Evolutionary conservation across 2,888 invertebrate species (phyloP).

Genomic region (Synergus laeviventris): DNA sequence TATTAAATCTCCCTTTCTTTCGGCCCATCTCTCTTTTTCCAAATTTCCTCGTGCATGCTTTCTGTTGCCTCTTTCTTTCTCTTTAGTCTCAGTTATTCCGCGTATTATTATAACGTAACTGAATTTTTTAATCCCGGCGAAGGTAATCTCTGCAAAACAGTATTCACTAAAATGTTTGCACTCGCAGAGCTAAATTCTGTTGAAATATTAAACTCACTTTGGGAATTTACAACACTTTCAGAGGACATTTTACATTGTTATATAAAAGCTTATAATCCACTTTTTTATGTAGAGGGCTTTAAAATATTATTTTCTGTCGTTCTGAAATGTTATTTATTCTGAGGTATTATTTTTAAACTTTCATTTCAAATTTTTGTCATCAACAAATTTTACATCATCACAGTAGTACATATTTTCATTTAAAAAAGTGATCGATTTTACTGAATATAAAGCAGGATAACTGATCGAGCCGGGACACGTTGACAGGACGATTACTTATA

Average conservation of each 20-base stretch:
- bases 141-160: background rate
- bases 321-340: background rate
- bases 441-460: no score
- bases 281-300: no score
- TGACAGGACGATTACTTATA: no score
- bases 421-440: no score
- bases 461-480: no score
- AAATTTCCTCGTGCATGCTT: background rate
- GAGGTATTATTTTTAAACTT: no score
- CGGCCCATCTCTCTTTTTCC: background rate
- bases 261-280: no score
- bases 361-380: no score
- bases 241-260: no score
- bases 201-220: conserved; percentile 3
- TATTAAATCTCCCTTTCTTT: conserved; percentile 2
- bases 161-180: background rate
- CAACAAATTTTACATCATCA: no score
- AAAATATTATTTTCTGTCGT: background rate
- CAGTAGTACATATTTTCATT: no score
- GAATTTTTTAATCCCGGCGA: conserved; percentile 11
- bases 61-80: background rate
- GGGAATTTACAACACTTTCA: background rate
- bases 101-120: background rate
- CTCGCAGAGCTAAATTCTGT: background rate
- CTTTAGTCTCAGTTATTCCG: background rate